Evolutionary conservation across 1,140 invertebrate genomes (phyloP).

Genomic region (Heliconius congener): DNA sequence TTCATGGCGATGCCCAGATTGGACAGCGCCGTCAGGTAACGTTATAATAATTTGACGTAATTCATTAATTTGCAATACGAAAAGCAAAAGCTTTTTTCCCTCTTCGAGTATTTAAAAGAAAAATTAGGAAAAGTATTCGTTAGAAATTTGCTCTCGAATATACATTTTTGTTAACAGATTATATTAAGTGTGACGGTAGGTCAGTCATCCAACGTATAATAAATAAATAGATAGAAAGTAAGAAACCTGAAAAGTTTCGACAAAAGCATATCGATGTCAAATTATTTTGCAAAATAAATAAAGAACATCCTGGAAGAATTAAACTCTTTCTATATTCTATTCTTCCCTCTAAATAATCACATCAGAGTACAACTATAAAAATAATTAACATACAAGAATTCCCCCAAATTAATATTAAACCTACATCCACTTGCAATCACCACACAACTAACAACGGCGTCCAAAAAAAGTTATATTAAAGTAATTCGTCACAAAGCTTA

Average conservation of each 20-base stretch:
- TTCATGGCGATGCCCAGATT: slow-evolving; percentile 25
- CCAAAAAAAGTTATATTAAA: background rate
- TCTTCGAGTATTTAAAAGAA: slow-evolving; percentile 16
- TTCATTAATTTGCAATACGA: slow-evolving; percentile 30
- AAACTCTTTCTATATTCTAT: no score
- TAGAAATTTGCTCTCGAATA: background rate
- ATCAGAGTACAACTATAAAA: no score
- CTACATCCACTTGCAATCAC: background rate
- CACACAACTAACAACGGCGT: background rate
- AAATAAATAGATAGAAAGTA: no score
- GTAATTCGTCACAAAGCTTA: background rate
- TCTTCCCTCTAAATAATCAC: no score
- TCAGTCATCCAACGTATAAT: background rate
- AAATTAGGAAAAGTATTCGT: slow-evolving; percentile 23
- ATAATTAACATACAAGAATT: no score
- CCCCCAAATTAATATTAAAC: background rate
- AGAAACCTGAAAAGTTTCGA: no score
- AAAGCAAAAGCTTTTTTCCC: slow-evolving; percentile 26
- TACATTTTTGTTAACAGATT: background rate
- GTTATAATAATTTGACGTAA: slow-evolving; percentile 28
- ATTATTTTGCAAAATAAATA: no score
- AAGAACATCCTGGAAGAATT: no score
- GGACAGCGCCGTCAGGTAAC: slow-evolving; percentile 32
- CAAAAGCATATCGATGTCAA: no score
- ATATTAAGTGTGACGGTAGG: background rate